Conservation (phyloP, 2,888 invertebrate genomes). For the Oscheius sp. region DNA sequence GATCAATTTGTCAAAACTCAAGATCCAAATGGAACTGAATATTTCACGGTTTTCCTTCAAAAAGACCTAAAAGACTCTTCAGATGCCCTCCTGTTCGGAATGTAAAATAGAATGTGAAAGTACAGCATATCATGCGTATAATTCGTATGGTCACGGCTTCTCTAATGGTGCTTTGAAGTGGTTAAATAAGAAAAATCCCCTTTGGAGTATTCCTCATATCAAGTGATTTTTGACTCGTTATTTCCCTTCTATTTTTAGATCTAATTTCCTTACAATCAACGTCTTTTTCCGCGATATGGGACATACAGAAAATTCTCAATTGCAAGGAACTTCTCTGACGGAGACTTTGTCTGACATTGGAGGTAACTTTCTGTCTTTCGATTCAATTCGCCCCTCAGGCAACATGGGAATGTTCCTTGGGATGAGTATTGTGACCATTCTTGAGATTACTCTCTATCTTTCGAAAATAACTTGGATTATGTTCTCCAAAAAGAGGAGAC, state of each 20-base stretch:
- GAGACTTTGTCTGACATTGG: conserved; percentile 65
- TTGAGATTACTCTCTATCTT: conserved; percentile 64
- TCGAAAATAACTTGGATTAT: conserved; percentile 65
- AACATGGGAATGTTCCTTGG: conserved; percentile 70
- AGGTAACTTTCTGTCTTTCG: too few relatives aligned
- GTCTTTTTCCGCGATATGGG: conserved; percentile 66
- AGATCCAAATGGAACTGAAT: neutral
- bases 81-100: conserved; percentile 45
- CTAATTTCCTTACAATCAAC: conserved; percentile 59
- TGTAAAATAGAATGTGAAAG: conserved; percentile 49
- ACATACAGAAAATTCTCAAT: conserved; percentile 64
- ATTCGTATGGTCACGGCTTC: conserved; percentile 65
- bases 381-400: too few relatives aligned
- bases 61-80: neutral
- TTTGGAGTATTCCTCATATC: conserved; percentile 43
- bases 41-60: neutral
- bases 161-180: conserved; percentile 57
- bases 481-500: conserved; percentile 52
- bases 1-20: conserved; percentile 29
- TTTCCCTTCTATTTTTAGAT: conserved; percentile 31
- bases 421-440: conserved; percentile 65
- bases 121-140: conserved; percentile 63
- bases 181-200: conserved; percentile 48
- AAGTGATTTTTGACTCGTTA: conserved; percentile 35
- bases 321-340: conserved; percentile 56